Conservation (phyloP, 2,797 vertebrate species). For the Leptoclinus maculatus region DNA sequence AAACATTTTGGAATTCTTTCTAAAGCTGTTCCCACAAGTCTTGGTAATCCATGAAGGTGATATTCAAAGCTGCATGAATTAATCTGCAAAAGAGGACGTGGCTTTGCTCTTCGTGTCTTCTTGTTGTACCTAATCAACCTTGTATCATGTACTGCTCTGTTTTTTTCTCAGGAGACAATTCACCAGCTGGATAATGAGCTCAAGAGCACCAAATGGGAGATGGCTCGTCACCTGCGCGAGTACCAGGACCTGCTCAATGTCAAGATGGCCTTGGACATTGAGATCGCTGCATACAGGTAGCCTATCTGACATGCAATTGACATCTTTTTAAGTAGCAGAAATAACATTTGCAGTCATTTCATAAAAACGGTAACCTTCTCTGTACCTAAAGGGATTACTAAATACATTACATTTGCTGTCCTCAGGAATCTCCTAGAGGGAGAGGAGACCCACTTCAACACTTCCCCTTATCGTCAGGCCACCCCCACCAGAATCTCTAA, state of each 20-base stretch:
- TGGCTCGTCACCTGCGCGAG: conserved; percentile 97
- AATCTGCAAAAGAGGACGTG: background rate
- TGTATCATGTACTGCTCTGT: conserved; percentile 26
- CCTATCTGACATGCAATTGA: conserved; percentile 29
- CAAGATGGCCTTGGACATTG: conserved; percentile 99
- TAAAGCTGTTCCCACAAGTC: background rate
- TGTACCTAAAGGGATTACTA: background rate
- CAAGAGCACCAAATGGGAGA: conserved; percentile 98
- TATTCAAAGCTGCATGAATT: background rate
- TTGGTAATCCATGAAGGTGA: background rate
- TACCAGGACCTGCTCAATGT: conserved; percentile 99
- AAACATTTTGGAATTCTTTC: background rate
- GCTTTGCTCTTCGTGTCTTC: background rate
- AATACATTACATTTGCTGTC: background rate
- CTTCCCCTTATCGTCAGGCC: conserved; percentile 91
- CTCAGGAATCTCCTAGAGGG: conserved; percentile 97
- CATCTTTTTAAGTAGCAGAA: background rate
- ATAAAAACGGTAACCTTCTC: background rate
- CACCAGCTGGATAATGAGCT: conserved; percentile 98
- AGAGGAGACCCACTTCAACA: conserved; percentile 97
- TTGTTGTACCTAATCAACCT: conserved; percentile 3
- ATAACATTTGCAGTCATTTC: background rate
- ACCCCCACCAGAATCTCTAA: conserved; percentile 89
- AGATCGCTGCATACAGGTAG: conserved; percentile 98
- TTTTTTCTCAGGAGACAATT: conserved; percentile 90